Conservation (phyloP, 1,140 invertebrate species). For the Microvelia longipes region DNA sequence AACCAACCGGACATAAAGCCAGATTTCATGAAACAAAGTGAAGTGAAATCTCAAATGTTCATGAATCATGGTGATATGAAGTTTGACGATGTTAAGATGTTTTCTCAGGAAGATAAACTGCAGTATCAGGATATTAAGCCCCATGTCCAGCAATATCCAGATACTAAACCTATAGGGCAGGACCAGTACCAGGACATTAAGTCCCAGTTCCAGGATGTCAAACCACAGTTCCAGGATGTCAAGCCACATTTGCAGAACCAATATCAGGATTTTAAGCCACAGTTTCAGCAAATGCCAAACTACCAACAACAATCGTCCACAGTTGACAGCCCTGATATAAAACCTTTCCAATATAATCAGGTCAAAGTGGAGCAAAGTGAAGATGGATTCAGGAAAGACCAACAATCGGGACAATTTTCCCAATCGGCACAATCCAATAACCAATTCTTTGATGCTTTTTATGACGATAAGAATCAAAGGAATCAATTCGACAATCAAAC, state of each 20-base stretch:
- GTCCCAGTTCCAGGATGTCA: slow-evolving; percentile 1
- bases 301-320: no score
- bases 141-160: background rate
- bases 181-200: background rate
- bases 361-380: no score
- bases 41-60: background rate
- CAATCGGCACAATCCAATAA: no score
- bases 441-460: no score
- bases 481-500: background rate
- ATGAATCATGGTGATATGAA: background rate
- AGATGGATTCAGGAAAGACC: no score
- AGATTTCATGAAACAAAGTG: background rate
- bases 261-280: no score
- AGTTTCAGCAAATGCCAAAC: no score
- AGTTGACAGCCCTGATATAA: no score
- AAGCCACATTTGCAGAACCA: no score
- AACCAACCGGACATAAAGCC: background rate
- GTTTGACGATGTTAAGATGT: background rate
- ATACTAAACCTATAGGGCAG: background rate
- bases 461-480: background rate
- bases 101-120: background rate
- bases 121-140: background rate
- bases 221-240: background rate
- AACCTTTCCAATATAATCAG: no score
- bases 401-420: no score